Evolutionary conservation across 2,113 vertebrate species (phyloP).

Genomic region (Gavia stellata): DNA sequence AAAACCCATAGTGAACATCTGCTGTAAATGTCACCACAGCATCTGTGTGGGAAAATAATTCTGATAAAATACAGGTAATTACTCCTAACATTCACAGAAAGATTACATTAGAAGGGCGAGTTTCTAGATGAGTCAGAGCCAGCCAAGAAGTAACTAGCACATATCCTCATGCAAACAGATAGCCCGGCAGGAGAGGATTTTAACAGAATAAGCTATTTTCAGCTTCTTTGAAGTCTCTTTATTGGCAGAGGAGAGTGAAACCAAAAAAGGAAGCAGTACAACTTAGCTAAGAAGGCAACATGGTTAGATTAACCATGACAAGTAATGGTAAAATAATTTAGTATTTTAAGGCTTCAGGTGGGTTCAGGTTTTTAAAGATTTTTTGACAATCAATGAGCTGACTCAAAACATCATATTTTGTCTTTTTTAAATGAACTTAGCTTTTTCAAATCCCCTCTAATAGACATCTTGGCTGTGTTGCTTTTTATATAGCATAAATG

Average conservation of each 20-base stretch:
- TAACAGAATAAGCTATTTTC: neutral
- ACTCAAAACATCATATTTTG: neutral
- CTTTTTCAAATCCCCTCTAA: neutral
- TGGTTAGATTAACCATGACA: neutral
- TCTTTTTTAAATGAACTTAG: neutral
- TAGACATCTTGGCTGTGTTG: neutral
- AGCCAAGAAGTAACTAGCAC: neutral
- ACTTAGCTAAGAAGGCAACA: neutral
- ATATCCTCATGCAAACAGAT: neutral
- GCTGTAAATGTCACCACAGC: neutral
- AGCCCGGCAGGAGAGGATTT: neutral
- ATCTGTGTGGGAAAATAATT: neutral
- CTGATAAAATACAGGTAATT: neutral
- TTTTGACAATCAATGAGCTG: neutral
- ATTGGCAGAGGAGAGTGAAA: neutral
- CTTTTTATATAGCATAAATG: neutral
- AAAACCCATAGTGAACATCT: accelerated
- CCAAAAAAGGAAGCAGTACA: neutral
- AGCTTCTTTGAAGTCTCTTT: neutral
- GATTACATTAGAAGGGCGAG: neutral
- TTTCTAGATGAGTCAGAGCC: neutral
- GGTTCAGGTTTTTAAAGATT: neutral
- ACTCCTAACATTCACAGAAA: neutral
- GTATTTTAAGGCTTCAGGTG: neutral
- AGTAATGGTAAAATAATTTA: neutral